These are phyloP conservation scores for Shargacucullia verbasci DNA, from an alignment of 2,888 invertebrate genomes.

Conservation along the genomic window DNA sequence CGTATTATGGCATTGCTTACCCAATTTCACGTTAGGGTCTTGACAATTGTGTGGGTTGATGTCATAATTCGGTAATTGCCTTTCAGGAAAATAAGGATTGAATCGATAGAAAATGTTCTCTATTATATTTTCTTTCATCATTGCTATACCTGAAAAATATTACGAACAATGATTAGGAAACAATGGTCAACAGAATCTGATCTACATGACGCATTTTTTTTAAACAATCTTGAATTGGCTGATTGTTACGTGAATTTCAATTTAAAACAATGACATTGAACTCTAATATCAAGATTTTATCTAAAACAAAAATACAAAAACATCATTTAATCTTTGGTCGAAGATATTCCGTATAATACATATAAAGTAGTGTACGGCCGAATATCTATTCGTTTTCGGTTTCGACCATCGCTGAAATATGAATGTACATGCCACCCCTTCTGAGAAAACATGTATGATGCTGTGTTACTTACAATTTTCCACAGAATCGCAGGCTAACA, in stretches of 20 bases:
- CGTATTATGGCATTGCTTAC: constrained; percentile 55
- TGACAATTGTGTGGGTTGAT: constrained; percentile 72
- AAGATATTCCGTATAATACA: too few species aligned
- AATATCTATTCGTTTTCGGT: too few species aligned
- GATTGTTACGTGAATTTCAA: neutral
- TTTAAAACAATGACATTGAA: neutral
- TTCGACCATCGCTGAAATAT: too few species aligned
- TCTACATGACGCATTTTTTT: neutral
- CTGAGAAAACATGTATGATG: neutral
- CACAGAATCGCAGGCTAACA: constrained; percentile 69
- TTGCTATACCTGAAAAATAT: constrained; percentile 68
- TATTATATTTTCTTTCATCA: constrained; percentile 78
- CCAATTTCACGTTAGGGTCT: constrained; percentile 70
- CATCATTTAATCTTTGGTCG: too few species aligned
- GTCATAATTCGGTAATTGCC: constrained; percentile 69
- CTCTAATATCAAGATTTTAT: neutral
- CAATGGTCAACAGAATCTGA: neutral
- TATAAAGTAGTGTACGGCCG: too few species aligned
- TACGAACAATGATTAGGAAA: neutral
- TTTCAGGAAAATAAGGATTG: constrained; percentile 79
- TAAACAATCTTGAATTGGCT: neutral
- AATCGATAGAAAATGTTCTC: constrained; percentile 80
- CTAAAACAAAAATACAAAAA: neutral
- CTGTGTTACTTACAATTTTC: constrained; percentile 71
- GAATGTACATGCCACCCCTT: too few species aligned